These are phyloP conservation scores for Archivesica marissinica DNA, from an alignment of 1,140 invertebrate species.

Conservation along the genomic window DNA sequence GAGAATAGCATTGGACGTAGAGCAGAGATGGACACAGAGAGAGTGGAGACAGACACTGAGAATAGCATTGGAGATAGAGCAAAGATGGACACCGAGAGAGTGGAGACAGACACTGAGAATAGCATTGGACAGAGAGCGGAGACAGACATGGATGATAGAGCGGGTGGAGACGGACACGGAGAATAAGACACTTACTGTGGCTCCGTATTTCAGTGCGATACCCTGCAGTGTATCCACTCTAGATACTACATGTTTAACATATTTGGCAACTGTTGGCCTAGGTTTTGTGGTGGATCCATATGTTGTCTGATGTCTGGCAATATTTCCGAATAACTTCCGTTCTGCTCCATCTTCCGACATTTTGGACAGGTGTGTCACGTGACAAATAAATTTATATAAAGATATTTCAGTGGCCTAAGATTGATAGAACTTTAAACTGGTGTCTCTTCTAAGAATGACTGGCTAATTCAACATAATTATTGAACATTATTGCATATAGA, in stretches of 20 bases:
- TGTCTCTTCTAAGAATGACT: no score
- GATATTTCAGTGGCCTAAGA: not conserved
- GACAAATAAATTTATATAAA: conserved; percentile 57
- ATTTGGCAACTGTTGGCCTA: conserved; percentile 86
- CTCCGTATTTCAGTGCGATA: conserved; percentile 95
- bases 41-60: no score
- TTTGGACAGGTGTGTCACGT: conserved; percentile 67
- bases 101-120: no score
- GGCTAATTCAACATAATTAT: no score
- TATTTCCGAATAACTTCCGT: conserved; percentile 92
- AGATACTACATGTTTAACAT: conserved; percentile 91
- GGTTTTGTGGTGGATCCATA: conserved; percentile 93
- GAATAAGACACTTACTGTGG: conserved; percentile 87
- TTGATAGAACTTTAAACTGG: no score
- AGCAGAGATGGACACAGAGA: no score
- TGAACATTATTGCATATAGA: no score
- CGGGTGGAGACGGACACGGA: not conserved
- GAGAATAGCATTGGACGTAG: no score
- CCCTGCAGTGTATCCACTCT: conserved; percentile 95
- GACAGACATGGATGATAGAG: not conserved
- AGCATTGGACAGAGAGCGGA: no score
- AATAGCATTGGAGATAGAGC: no score
- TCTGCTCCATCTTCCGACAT: conserved; percentile 86
- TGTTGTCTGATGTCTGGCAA: conserved; percentile 92
- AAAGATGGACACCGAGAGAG: no score